Percentiles rank a stretch among this genome's conserved stretches.
Conservation (phyloP, 1,140 invertebrate species). For the Drosophila sucinea region DNA sequence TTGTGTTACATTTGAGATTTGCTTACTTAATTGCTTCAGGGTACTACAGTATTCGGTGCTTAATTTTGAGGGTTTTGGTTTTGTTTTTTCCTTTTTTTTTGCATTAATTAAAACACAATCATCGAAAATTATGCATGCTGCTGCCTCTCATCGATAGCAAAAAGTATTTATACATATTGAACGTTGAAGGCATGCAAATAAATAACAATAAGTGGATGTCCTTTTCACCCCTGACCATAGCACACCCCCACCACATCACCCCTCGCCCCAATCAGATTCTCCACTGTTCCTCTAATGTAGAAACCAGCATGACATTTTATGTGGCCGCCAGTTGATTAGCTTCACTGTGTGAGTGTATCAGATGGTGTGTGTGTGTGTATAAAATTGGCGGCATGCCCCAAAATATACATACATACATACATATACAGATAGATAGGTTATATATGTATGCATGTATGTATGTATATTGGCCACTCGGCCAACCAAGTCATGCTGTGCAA, state of each 20-base stretch:
- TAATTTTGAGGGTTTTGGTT: not conserved
- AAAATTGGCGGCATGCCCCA: constrained; percentile 23
- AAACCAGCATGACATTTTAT: constrained; percentile 31
- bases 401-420: constrained; percentile 19
- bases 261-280: not conserved
- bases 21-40: too few species aligned
- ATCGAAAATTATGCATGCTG: constrained; percentile 69
- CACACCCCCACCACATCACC: not conserved
- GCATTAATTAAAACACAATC: constrained; percentile 79
- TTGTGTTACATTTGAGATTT: too few species aligned
- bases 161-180: constrained; percentile 64
- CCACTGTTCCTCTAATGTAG: not conserved
- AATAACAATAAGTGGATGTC: constrained; percentile 35
- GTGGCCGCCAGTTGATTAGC: constrained; percentile 59
- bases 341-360: constrained; percentile 4
- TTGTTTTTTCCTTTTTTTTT: constrained; percentile 39
- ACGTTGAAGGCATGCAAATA: constrained; percentile 53
- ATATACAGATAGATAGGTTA: not conserved
- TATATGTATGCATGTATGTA: not conserved
- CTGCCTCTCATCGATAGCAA: constrained; percentile 43
- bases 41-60: too few species aligned
- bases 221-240: not conserved
- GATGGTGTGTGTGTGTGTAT: not conserved
- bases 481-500: constrained; percentile 41
- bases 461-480: constrained; percentile 17